Evolutionary conservation across 2,797 vertebrate species (phyloP), one percentile per base, ranked within the genome.

Genomic region (Spondyliosoma cantharus): DNA sequence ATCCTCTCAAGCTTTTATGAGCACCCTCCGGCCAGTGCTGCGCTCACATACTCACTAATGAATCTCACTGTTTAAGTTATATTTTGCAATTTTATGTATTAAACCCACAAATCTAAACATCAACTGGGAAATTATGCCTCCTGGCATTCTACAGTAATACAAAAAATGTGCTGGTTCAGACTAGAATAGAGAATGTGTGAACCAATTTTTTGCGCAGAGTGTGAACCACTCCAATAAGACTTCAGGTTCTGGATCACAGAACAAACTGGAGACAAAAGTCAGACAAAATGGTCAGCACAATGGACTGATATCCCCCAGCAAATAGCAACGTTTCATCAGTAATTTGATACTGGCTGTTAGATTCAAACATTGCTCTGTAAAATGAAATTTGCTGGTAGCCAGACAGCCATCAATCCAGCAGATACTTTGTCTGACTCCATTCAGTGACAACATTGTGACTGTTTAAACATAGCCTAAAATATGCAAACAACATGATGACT

Each of bases 1-100:
- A 78, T 72, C 56, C 9, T 13, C 53, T 64, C 17, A 24, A 22
- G 58, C 52, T 79, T 79, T 80, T 80, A 84, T 63, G 66, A 73
- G 74, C 64, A 75, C 63, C 81, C 67, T 78, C 45, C 66, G 50
- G 84, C 76, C 46, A 71, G 5, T 42, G 24, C n/a, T 77, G 53
- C 57, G 37, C 70, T 71, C 37, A 67, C 58, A 79, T 53, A 50
- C 57, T 78, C 27, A 65, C 58, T 71, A 82, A 82, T 74, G 42
- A 84, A 80, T 66, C 71, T 60, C 43, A 50, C 49, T 56, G 5
- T 72, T 76, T 25, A 75, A 62, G 70, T 64, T 69, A 6, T 42
- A 66, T 45, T 56, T 56, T 70, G 42, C 13, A 56, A 70, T 68
- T 69, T 48, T 58, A 81, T 77, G 32, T 72, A n/a, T 57, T 50